Percentiles rank a stretch among this genome's conserved stretches.
Conservation (phyloP, 2,888 invertebrate species). For the Campoletis raptor region DNA sequence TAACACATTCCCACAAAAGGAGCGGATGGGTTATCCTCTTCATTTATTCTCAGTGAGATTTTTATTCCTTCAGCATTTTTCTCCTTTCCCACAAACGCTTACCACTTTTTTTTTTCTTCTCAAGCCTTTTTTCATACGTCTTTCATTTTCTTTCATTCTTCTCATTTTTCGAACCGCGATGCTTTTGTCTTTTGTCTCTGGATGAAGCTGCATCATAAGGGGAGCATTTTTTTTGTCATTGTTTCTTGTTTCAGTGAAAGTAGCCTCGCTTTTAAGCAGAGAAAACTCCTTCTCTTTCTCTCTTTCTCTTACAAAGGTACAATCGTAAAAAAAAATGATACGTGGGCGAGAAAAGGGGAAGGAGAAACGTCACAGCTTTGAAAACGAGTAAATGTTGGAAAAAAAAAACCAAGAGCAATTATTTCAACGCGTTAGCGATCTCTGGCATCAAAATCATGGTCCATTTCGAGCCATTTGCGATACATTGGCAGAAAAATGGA, state of each 20-base stretch:
- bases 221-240: slow-evolving; percentile 56
- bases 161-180: not conserved
- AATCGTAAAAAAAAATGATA: not conserved
- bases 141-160: slow-evolving; percentile 4
- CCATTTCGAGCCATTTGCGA: slow-evolving; percentile 40
- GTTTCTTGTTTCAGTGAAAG: slow-evolving; percentile 51
- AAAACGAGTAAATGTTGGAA: slow-evolving; percentile 4
- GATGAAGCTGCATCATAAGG: slow-evolving; percentile 35
- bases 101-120: slow-evolving; percentile 48
- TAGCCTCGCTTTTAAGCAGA: slow-evolving; percentile 14
- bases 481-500: not conserved
- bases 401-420: slow-evolving; percentile 46
- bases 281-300: not conserved
- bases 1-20: slow-evolving; percentile 10
- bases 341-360: not conserved
- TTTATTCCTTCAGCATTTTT: slow-evolving; percentile 18
- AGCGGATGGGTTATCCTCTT: slow-evolving; percentile 27
- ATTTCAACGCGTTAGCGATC: slow-evolving; percentile 33
- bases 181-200: slow-evolving; percentile 46
- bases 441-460: slow-evolving; percentile 17
- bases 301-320: slow-evolving; percentile 9
- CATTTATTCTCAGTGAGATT: slow-evolving; percentile 14
- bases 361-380: slow-evolving; percentile 12
- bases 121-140: slow-evolving; percentile 16
- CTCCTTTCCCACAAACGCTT: not conserved